phyloP scores from a whole-genome alignment of 2,888 invertebrate genomes.

The Leptarthrus brevirostris region DNA sequence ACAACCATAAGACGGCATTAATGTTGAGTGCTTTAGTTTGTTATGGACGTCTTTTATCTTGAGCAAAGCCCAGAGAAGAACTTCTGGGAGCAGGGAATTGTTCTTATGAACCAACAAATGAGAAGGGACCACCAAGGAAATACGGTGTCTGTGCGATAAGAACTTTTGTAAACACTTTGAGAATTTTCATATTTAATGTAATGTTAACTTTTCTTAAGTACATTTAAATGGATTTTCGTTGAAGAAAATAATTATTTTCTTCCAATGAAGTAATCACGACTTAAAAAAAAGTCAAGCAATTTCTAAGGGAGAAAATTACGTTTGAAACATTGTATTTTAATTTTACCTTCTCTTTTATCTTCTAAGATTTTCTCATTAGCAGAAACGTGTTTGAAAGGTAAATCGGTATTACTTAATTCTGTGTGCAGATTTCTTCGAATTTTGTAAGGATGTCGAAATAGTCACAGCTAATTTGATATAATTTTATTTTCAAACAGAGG shows the following conservation, averaged over 20 bases:
- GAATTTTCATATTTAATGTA: conserved; percentile 30
- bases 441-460: too few species aligned
- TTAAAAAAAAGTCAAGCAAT: too few species aligned
- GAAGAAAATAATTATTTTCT: background rate
- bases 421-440: too few species aligned
- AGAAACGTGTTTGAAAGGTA: too few species aligned
- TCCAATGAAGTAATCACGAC: background rate
- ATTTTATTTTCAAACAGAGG: too few species aligned
- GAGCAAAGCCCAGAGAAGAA: conserved; percentile 21
- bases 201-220: conserved; percentile 4
- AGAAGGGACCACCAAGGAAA: conserved; percentile 23
- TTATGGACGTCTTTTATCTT: conserved; percentile 53
- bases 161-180: conserved; percentile 32
- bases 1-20: conserved; percentile 53
- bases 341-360: too few species aligned
- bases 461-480: too few species aligned
- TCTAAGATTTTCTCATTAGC: too few species aligned
- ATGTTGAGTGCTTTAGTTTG: conserved; percentile 52
- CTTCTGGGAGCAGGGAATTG: conserved; percentile 16
- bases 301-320: too few species aligned
- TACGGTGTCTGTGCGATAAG: conserved; percentile 26
- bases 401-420: too few species aligned
- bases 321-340: too few species aligned
- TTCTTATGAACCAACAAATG: conserved; percentile 19
- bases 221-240: conserved; percentile 2